Base-by-base conservation (phyloP, 2,113 vertebrate genomes). In the Synodontis membranacea region DNA sequence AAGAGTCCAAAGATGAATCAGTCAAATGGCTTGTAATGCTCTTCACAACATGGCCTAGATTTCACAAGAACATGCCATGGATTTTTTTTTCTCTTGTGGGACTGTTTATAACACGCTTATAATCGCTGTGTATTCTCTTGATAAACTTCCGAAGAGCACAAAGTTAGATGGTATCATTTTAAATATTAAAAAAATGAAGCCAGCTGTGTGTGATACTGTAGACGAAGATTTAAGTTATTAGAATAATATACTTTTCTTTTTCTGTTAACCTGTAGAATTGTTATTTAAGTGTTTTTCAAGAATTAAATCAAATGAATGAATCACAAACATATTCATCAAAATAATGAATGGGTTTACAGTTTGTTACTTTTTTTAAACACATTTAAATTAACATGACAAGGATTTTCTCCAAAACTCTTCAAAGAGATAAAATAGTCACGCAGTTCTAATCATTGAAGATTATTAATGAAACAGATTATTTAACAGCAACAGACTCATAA, bases 21-120 rank as follows among this genome's bases (percentile, higher is more conserved):
- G 31, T 82, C 54, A 88, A 76, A 44, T 28, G 58, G 44, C 68
- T 68, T 52, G 68, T 84, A 68, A 81, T 68, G 66, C 82, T 89
- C 60, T 76, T 76, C 83, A 54, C 82, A 87, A 78, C 68, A 8
- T 82, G 82, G 80, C 86, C 82, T 83, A 83, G 48, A 80, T 88
- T 76, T 50, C 46, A 76, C 28, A 76, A 31, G 1, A 76, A 50
- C 28, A 46, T 42, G 37, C 0, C 37, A 25, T 25, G 37, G 19
- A 11, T 72, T 21, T 42, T 72, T 72, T n/a, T 19, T 37, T 68
- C 17, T 68, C 14, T 31, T 72, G 19, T 42, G 19, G 3, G 39
- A 72, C 9, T 44, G 9, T 72, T 72, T 72, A 39, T 68, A 37
- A 19, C 66, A 68, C 21, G 37, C 8, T 25, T 10, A 21, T 68